phyloP scores from a whole-genome alignment of 2,113 vertebrate species.

The Strigops habroptila region DNA sequence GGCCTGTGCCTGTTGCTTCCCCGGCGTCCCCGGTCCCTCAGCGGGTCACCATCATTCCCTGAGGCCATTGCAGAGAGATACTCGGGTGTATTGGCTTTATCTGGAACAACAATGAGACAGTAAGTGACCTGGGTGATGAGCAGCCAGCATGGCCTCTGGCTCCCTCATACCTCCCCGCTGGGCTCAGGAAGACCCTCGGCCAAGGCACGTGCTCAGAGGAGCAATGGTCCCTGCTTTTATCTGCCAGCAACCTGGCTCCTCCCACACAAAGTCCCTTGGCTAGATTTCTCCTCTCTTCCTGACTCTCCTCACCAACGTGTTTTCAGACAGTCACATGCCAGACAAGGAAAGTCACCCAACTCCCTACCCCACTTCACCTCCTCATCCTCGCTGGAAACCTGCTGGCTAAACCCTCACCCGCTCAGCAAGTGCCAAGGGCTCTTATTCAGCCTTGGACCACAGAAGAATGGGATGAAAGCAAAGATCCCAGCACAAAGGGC shows the following conservation, averaged over 20 bases:
- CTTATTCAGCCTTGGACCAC: neutral
- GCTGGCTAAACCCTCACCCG: neutral
- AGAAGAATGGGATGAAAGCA: neutral
- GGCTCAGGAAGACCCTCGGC: neutral
- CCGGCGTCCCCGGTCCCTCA: rapidly evolving
- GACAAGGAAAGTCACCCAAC: neutral
- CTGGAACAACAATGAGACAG: neutral
- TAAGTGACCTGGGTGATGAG: neutral
- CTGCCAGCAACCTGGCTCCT: neutral
- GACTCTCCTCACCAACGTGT: neutral
- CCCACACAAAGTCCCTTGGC: neutral
- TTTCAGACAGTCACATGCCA: neutral
- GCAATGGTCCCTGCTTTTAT: neutral
- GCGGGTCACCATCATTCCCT: neutral
- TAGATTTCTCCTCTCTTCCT: neutral
- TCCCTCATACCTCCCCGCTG: neutral
- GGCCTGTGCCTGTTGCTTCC: neutral
- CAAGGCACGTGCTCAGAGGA: rapidly evolving
- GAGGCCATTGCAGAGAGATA: conserved; percentile 44
- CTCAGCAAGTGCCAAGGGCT: neutral
- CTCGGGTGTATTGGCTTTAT: neutral
- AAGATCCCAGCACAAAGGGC: neutral
- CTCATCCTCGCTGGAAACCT: too few relatives aligned
- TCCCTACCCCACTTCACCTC: rapidly evolving
- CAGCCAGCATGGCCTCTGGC: rapidly evolving